phyloP scores from a whole-genome alignment of 2,888 invertebrate species.

The Mycalesis mineus region DNA sequence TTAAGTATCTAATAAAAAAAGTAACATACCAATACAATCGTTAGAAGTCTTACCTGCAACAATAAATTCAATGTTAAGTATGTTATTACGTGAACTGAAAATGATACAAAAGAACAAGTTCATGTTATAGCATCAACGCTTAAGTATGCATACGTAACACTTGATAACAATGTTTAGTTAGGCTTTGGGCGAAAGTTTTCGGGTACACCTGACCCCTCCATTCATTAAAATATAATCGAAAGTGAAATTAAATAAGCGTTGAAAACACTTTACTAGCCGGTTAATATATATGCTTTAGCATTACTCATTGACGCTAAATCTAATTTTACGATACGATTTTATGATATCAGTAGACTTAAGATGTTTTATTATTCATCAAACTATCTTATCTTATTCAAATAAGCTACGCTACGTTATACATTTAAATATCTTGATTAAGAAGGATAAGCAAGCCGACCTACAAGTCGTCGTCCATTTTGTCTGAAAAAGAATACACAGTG shows the following conservation, averaged over 20 bases:
- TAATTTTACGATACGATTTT: constrained; percentile 24
- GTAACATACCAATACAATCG: background rate
- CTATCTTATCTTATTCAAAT: too few species aligned
- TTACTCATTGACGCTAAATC: constrained; percentile 30
- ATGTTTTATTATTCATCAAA: too few species aligned
- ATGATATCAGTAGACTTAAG: too few species aligned
- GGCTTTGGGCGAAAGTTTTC: constrained; percentile 59
- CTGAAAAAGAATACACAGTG: too few species aligned
- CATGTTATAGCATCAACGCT: constrained; percentile 4
- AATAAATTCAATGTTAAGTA: constrained; percentile 7
- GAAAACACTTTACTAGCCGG: constrained; percentile 55
- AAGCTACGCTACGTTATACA: too few species aligned
- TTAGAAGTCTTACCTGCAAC: constrained; percentile 21
- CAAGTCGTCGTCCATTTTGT: too few species aligned
- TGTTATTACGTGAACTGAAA: constrained; percentile 8
- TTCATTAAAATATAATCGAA: constrained; percentile 70
- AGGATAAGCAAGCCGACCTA: too few species aligned
- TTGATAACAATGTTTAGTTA: constrained; percentile 51
- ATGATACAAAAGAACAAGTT: constrained; percentile 10
- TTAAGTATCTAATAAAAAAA: too few species aligned
- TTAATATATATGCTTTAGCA: constrained; percentile 50
- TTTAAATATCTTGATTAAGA: too few species aligned
- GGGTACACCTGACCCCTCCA: constrained; percentile 58
- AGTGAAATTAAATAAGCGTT: constrained; percentile 67
- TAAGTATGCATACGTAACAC: constrained; percentile 34